Percentiles rank a stretch among this genome's conserved stretches.
Conservation (phyloP, 2,888 invertebrate genomes). For the Machimus atricapillus region DNA sequence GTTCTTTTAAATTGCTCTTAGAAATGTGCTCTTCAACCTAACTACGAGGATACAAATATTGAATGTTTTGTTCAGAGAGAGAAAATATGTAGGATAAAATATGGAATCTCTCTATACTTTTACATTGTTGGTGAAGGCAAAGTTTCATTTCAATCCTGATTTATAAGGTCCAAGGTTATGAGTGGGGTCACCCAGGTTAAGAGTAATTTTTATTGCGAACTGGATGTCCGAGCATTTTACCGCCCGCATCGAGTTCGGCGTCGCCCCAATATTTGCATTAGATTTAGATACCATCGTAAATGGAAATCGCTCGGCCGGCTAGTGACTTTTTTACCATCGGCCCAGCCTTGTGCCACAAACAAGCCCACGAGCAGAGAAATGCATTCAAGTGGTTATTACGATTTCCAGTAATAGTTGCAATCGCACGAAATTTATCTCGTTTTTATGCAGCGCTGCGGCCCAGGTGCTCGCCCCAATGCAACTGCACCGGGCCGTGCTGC, state of each 20-base stretch:
- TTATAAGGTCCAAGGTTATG: neutral
- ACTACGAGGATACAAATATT: too few relatives aligned
- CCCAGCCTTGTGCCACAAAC: conserved; percentile 36
- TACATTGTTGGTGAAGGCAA: neutral
- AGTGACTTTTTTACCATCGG: neutral
- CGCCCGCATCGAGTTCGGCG: neutral
- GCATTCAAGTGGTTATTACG: conserved; percentile 17
- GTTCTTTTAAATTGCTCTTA: too few relatives aligned
- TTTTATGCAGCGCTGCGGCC: neutral
- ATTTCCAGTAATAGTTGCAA: conserved; percentile 26
- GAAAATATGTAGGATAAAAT: too few relatives aligned
- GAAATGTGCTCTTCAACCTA: too few relatives aligned
- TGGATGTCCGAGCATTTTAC: neutral
- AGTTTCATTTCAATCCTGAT: neutral
- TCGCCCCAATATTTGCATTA: conserved; percentile 29
- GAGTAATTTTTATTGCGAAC: neutral
- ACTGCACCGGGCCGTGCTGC: neutral
- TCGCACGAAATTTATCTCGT: conserved; percentile 24
- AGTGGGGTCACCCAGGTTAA: neutral
- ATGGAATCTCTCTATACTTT: too few relatives aligned
- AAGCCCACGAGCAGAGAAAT: conserved; percentile 34
- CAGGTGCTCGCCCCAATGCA: neutral
- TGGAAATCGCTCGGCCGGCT: neutral
- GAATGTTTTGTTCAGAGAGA: too few relatives aligned
- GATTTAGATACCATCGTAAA: conserved; percentile 33